phyloP scores from a whole-genome alignment of 2,797 vertebrate genomes.

The Natrix natrix region DNA sequence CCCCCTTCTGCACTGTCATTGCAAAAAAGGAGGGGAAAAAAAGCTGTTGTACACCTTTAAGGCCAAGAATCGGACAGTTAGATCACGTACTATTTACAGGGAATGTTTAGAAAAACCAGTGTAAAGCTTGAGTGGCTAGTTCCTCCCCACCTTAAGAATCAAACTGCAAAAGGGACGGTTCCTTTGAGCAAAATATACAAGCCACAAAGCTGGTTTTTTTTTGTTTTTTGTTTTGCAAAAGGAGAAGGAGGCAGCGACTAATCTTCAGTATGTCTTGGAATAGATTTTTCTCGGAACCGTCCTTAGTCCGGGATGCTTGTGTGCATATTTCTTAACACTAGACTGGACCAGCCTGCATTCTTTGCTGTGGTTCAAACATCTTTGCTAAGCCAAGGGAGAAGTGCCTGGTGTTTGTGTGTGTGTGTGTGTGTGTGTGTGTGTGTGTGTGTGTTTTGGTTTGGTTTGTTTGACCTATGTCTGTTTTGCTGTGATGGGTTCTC shows the following conservation, averaged over 20 bases:
- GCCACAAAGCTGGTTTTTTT: conserved; percentile 34
- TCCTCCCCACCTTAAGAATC: conserved; percentile 29
- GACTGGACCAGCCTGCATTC: conserved; percentile 27
- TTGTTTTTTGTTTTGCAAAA: conserved; percentile 68
- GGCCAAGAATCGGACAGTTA: conserved; percentile 78
- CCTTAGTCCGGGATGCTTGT: conserved; percentile 24
- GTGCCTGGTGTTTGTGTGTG: conserved; percentile 15
- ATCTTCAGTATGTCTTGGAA: conserved; percentile 49
- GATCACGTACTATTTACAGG: conserved; percentile 75
- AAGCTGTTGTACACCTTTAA: conserved; percentile 85
- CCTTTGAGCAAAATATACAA: conserved; percentile 60
- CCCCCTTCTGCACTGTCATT: conserved; percentile 85
- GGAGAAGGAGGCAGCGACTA: conserved; percentile 74
- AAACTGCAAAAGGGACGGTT: conserved; percentile 62
- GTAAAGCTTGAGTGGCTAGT: conserved; percentile 43
- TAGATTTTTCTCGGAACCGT: conserved; percentile 30
- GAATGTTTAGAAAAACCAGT: conserved; percentile 69
- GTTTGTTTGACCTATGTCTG: conserved; percentile 52
- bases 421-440: too few relatives aligned
- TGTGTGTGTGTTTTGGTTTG: too few relatives aligned
- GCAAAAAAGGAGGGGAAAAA: conserved; percentile 78
- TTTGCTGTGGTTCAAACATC: conserved; percentile 23
- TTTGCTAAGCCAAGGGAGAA: conserved; percentile 35
- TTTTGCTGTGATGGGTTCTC: conserved; percentile 42
- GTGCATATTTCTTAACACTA: neutral